Base-by-base conservation (phyloP, 2,888 invertebrate genomes). In the Drosophila algonquin region DNA sequence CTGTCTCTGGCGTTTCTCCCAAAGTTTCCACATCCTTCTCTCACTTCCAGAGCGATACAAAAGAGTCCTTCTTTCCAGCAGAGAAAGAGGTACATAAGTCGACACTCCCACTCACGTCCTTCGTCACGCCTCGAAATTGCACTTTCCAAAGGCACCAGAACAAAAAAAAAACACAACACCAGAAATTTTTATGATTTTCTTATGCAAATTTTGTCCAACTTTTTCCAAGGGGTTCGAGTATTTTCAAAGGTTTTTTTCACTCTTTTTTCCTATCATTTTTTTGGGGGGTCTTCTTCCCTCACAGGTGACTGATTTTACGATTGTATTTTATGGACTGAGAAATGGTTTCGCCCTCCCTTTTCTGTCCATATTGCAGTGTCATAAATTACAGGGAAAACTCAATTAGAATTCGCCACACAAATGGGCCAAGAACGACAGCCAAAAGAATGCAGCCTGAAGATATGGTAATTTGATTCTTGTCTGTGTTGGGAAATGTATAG, bases 221-320 rank as follows among this genome's bases (percentile, higher is more conserved):
- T 61, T 50, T 0, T 16, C 16, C 14, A 45, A 45, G 56, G 32
- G 44, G 61, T 52, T 55, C 40, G 47, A 55, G n/a, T 58, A 54
- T 63, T 73, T 40, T 30, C 1, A 6, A 40, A 40, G 9, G 30
- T 2, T 8, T 48, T 32, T 57, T 40, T 62, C 7, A 40, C 40
- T 40, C 40, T 48, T 55, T 50, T 8, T 58, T 55, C 44, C 24
- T 56, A 24, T 27, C 1, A 12, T 24, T 24, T n/a, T 48, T 44
- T 21, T 62, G 48, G 10, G 40, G 44, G 46, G 18, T 27, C 64
- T 18, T 40, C n/a, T 7, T 40, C 2, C 44, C 63, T 55, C 52
- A 68, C 82, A 82, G 82, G 88, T 82, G 88, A 77, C 73, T 87
- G 85, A 81, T 81, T 87, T 87, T 71, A 81, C 69, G 81, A 71